Evolutionary conservation across 2,113 vertebrate genomes (phyloP), one percentile per base, ranked within the genome.

Genomic region (Chamaea fasciata): DNA sequence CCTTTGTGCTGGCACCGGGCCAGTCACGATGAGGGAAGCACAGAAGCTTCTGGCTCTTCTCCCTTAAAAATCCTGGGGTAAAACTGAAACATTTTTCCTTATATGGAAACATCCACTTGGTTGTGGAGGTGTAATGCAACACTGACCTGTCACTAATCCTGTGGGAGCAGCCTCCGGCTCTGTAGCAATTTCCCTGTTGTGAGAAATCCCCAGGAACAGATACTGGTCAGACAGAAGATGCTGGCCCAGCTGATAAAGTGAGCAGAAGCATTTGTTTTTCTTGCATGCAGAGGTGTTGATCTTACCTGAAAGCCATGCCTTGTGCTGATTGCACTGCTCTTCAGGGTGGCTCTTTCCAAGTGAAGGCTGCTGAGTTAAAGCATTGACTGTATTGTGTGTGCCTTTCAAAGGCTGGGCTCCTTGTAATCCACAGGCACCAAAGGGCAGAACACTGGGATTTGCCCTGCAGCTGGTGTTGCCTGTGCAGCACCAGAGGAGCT

Each of bases 111-210:
- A 37, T 60, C n/a, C 33, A 7, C 10, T 26, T 37, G 57, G 23
- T 16, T 37, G n/a, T 37, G 23, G 15, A 7, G 7, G 10, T 60
- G n/a, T 23, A 60, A 1, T 37, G n/a, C n/a, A 37, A 37, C n/a
- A 4, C 6, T 35, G 56, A 15, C 35, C n/a, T 59, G 56, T 24
- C 56, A 24, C 2, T 3, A 2, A 3, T 12, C 18, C 47, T 3
- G 15, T 1, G 7, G 63, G 78, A 85, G 42, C 50, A 39, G 49
- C 44, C 26, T 33, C 24, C 39, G 44, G 44, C 74, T 87, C 71
- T 0, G 0, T 1, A 28, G 60, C 15, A 24, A 3, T 67, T 37
- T 0, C 57, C 3, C 52, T 82, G 10, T 49, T 85, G 26, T 20
- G 60, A 55, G 63, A 68, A 75, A 62, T 60, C 27, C 68, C 56